These are phyloP conservation scores for Eilema caniola DNA, from an alignment of 2,888 invertebrate genomes.

Conservation along the genomic window DNA sequence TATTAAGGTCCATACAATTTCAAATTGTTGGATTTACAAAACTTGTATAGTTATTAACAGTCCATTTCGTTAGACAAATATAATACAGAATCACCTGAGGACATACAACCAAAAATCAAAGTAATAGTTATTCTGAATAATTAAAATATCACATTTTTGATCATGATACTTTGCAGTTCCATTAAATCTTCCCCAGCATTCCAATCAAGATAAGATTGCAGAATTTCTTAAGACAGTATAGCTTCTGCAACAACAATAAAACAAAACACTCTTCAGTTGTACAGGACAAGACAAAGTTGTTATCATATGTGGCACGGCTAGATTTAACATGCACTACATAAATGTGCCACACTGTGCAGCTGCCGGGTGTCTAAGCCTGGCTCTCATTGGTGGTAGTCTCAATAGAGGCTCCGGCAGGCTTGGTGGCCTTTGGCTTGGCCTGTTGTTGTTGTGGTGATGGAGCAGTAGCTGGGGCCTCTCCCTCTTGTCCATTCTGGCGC, in stretches of 20 bases:
- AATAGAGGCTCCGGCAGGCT: constrained; percentile 75
- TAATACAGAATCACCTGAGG: constrained; percentile 53
- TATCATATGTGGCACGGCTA: constrained; percentile 72
- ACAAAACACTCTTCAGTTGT: constrained; percentile 75
- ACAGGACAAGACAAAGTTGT: constrained; percentile 69
- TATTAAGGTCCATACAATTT: constrained; percentile 52
- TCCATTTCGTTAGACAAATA: constrained; percentile 37
- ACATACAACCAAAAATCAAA: constrained; percentile 65
- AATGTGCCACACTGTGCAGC: constrained; percentile 65
- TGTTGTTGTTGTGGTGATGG: constrained; percentile 64
- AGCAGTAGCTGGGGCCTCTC: constrained; percentile 63
- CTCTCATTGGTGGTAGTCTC: constrained; percentile 84
- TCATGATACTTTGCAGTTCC: constrained; percentile 82
- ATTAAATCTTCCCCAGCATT: constrained; percentile 64
- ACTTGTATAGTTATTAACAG: constrained; percentile 23
- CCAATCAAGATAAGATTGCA: constrained; percentile 54
- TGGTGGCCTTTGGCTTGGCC: constrained; percentile 73
- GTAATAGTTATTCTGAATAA: constrained; percentile 66
- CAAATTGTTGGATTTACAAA: constrained; percentile 37
- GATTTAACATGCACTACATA: constrained; percentile 75
- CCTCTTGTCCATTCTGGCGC: constrained; percentile 73
- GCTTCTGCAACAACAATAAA: constrained; percentile 69
- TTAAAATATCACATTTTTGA: constrained; percentile 84
- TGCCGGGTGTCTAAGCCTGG: constrained; percentile 75
- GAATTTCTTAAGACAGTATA: constrained; percentile 61